phyloP scores from a whole-genome alignment of 2,113 vertebrate species.

The Nothoprocta pentlandii region DNA sequence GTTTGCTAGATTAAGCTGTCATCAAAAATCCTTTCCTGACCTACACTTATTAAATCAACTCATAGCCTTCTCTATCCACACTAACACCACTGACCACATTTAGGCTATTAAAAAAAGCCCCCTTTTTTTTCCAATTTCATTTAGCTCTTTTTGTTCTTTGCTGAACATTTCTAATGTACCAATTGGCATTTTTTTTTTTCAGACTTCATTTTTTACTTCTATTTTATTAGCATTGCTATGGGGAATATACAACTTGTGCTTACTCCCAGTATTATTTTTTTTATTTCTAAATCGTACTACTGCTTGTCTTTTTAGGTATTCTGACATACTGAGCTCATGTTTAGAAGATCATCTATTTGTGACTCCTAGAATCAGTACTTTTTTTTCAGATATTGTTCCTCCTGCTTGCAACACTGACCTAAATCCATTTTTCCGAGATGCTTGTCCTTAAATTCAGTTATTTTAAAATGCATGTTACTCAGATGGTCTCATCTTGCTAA shows the following conservation, averaged over 20 bases:
- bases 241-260: neutral
- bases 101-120: neutral
- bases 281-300: neutral
- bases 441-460: neutral
- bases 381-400: neutral
- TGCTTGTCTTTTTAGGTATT: neutral
- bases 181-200: neutral
- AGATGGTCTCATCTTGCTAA: neutral
- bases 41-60: neutral
- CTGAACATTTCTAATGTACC: neutral
- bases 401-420: neutral
- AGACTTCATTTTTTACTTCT: neutral
- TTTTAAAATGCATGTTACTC: neutral
- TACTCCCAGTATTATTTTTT: neutral
- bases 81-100: neutral
- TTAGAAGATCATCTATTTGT: neutral
- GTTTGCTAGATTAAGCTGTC: neutral
- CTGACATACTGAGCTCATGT: neutral
- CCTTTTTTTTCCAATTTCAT: neutral
- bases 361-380: neutral
- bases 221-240: neutral
- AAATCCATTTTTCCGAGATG: neutral
- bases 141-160: neutral
- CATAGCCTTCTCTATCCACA: neutral
- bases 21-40: neutral